phyloP scores from a whole-genome alignment of 2,797 vertebrate genomes.

The Capromys pilorides region DNA sequence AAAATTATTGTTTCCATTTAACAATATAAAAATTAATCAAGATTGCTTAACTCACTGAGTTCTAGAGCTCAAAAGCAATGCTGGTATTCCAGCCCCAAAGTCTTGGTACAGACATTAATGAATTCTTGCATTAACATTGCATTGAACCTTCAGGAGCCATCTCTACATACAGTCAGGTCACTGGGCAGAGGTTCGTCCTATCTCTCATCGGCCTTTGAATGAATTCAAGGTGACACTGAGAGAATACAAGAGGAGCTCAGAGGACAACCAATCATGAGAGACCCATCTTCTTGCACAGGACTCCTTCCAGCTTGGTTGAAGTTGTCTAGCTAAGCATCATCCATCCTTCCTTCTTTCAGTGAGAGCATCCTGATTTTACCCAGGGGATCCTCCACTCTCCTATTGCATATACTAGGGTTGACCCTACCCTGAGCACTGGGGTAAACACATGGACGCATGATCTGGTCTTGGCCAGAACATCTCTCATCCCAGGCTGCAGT shows the following conservation, averaged over 20 bases:
- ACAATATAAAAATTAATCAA: conserved; percentile 12
- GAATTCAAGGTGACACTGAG: neutral
- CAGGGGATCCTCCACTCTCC: neutral
- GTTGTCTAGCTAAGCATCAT: neutral
- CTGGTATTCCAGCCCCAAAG: neutral
- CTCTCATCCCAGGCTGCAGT: neutral
- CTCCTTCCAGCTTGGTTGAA: neutral
- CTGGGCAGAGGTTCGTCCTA: neutral
- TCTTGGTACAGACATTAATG: neutral
- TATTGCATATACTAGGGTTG: neutral
- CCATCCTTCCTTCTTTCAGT: neutral
- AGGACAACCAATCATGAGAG: neutral
- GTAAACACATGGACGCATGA: neutral
- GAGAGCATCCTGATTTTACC: neutral
- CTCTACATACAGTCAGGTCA: neutral
- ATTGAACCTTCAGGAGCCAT: neutral
- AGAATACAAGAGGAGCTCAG: neutral
- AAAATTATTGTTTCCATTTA: conserved; percentile 29
- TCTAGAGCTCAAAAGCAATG: conserved; percentile 6
- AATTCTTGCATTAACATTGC: neutral
- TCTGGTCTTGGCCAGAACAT: neutral
- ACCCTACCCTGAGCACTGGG: neutral
- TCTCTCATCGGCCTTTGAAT: neutral
- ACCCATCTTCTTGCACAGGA: too few species aligned
- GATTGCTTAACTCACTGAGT: neutral